Evolutionary conservation across 2,113 vertebrate species (phyloP), one percentile per base, ranked within the genome.

Genomic region (Gambusia affinis): DNA sequence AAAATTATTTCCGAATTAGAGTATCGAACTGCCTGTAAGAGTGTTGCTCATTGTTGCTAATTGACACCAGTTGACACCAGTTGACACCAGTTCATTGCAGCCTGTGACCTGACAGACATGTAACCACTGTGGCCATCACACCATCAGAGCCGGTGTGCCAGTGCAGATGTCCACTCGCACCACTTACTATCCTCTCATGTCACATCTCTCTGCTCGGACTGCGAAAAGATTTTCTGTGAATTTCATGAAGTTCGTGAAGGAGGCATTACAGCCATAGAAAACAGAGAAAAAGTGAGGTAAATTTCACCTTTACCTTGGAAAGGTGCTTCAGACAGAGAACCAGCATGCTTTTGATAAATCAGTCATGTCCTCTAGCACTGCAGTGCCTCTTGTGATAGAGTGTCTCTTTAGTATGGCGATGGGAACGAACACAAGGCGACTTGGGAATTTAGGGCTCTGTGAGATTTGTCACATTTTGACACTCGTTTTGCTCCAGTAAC

Each of bases 391-490:
- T 76, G 74, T 86, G 81, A 84, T 80, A 67, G 73, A 81, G 73
- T 69, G 70, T 79, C 82, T 88, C 79, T 88, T 90, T 83, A 82
- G 80, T 66, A 69, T 75, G 69, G 82, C 79, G 81, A 76, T 86
- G 87, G 71, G 72, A 74, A 69, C 27, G 76, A 81, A 89, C 83
- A 78, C 76, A 57, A 87, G 44, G 80, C 68, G 80, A 79, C 81
- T 73, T 69, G 76, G 72, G 80, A 85, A 77, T 78, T 33, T 27
- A 82, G 77, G 84, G 83, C 84, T 89, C 85, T 72, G 82, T 62
- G 27, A 86, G 88, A 89, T 86, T 88, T 88, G 79, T 87, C 88
- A 85, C 87, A 90, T 90, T 84, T 80, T 88, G 86, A 87, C 86
- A 85, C 78, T 83, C 29, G 74, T 76, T 88, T 85, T 92, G 89